Base-by-base conservation (phyloP, 2,113 vertebrate genomes). In the Perca flavescens region DNA sequence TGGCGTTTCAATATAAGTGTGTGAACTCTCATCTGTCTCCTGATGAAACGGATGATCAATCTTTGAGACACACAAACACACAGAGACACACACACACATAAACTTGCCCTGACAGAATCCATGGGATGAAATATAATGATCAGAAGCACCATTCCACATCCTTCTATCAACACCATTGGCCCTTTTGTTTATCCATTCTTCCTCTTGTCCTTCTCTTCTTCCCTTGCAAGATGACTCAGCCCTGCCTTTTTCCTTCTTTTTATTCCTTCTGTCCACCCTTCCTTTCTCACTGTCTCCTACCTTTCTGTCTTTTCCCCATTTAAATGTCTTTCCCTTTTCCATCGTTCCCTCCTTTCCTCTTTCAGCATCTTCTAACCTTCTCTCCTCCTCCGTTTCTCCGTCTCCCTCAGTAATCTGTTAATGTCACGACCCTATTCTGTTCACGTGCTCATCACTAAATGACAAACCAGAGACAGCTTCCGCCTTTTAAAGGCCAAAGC, bases 381-480 rank as follows among this genome's bases (percentile, higher is more conserved):
- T 25, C 62, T 17, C 58, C 2, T 21, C 54, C 28, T 56, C 43
- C 3, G 5, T 11, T 10, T 31, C 16, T 50, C 72, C 6, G 8
- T 72, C 72, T 79, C 50, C 43, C 75, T 43, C 25, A 49, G 65
- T 76, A 62, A 80, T 80, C 77, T 63, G 58, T 57, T 77, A 74
- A 85, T 88, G 86, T 89, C 91, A 83, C 82, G 71, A 88, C 84
- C 87, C 81, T 67, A 87, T 93, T 92, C 91, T 63, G 85, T 88
- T 83, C 93, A 89, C 88, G 78, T 81, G 84, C 88, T 86, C 86
- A 22, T 93, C 91, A 84, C 92, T 90, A 92, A 92, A 94, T 93
- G 93, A 92, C 93, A 91, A 91, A 89, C 77, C 88, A 49, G 62
- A 92, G 88, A 89, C 90, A 83, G 89, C 91, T 82, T 89, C 87